Evolutionary conservation across 2,113 vertebrate genomes (phyloP).

Genomic region (Rhinopomastus cyanomelas): DNA sequence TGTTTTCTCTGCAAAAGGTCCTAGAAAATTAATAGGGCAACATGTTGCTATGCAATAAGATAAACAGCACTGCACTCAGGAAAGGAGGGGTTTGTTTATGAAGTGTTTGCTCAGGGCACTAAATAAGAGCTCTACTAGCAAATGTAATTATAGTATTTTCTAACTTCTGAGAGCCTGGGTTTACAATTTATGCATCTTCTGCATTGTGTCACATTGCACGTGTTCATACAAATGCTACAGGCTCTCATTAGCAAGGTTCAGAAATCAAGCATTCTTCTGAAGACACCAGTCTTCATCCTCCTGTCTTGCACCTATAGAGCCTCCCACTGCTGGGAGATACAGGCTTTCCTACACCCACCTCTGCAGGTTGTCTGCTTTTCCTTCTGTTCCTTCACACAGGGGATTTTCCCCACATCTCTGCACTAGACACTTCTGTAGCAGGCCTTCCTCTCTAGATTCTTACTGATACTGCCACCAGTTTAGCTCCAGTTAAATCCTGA

Average conservation of each 20-base stretch:
- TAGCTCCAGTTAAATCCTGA: not conserved
- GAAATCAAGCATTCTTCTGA: not conserved
- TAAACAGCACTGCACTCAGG: not conserved
- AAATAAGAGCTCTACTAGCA: not conserved
- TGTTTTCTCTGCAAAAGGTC: not conserved
- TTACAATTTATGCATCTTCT: not conserved
- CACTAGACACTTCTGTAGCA: not conserved
- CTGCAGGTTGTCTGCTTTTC: not conserved
- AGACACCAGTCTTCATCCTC: not conserved
- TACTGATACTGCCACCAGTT: not conserved
- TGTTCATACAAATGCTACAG: not conserved
- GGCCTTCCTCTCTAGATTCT: not conserved
- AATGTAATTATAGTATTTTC: not conserved
- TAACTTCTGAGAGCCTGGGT: not conserved
- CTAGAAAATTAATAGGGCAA: not conserved
- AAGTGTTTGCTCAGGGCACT: not conserved
- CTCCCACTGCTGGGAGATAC: not conserved
- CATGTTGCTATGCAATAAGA: not conserved
- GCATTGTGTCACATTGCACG: not conserved
- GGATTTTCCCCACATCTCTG: not conserved
- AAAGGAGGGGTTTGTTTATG: not conserved
- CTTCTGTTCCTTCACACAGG: not conserved
- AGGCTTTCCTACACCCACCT: not conserved
- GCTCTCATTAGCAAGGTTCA: not conserved
- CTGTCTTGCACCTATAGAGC: not conserved